A percentile compares a stretch with the other conserved stretches of the same genome.
These are phyloP conservation scores for Gnathochromis pfefferi DNA, from an alignment of 2,113 vertebrate species.

Conservation along the genomic window DNA sequence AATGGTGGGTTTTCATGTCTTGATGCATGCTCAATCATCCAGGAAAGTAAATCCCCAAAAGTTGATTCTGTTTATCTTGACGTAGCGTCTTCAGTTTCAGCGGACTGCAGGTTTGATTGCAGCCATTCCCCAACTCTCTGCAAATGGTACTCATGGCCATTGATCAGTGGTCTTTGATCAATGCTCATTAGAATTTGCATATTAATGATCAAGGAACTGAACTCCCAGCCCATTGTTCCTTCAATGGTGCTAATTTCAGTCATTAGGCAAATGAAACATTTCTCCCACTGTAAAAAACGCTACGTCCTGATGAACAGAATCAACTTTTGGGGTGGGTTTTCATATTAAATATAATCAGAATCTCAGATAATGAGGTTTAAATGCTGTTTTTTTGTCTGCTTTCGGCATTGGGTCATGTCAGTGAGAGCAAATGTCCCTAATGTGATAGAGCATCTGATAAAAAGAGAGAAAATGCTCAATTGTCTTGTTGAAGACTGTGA, in stretches of 20 bases:
- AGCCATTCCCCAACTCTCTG: background rate
- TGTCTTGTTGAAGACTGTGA: background rate
- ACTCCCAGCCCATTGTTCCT: background rate
- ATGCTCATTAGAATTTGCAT: background rate
- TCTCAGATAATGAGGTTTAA: background rate
- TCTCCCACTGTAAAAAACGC: background rate
- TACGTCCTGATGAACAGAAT: background rate
- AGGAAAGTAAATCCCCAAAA: background rate
- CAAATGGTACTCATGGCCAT: background rate
- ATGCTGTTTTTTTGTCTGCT: rapidly evolving
- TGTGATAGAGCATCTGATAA: background rate
- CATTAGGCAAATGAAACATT: background rate
- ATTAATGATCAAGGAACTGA: background rate
- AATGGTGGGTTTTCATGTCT: background rate
- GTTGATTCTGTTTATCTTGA: background rate
- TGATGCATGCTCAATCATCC: background rate
- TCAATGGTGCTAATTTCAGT: background rate
- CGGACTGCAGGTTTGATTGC: background rate
- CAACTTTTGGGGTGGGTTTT: background rate
- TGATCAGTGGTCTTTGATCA: background rate
- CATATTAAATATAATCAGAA: rapidly evolving
- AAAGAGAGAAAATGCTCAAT: background rate
- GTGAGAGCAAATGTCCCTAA: background rate
- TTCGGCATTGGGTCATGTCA: background rate
- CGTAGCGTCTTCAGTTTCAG: background rate